A percentile compares a stretch with the other conserved stretches of the same genome.
These are phyloP conservation scores for Columba guinea DNA, from an alignment of 2,797 vertebrate genomes.

Conservation along the genomic window DNA sequence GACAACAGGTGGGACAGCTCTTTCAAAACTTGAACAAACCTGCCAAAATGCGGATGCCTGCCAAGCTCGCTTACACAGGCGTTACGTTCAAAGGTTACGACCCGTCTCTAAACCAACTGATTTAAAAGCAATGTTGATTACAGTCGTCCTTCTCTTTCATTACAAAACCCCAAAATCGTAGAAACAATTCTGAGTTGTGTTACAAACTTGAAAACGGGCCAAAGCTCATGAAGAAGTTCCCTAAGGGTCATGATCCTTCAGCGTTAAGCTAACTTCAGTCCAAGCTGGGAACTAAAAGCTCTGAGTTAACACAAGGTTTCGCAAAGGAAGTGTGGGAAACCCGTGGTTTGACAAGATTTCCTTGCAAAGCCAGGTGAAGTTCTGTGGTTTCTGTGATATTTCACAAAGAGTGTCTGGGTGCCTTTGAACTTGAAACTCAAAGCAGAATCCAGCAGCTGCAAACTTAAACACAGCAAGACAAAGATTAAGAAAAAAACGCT, in stretches of 20 bases:
- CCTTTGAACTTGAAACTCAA: conserved; percentile 44
- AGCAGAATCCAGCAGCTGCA: conserved; percentile 36
- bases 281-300: neutral
- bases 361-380: conserved; percentile 43
- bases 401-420: neutral
- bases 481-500: conserved; percentile 19
- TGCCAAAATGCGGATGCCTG: neutral
- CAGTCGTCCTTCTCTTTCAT: neutral
- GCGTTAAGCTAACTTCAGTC: neutral
- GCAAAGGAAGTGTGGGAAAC: conserved; percentile 5
- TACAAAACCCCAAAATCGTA: neutral
- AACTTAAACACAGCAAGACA: conserved; percentile 24
- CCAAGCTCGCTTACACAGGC: neutral
- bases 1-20: conserved; percentile 27
- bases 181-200: neutral
- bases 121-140: neutral
- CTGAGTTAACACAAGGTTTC: neutral
- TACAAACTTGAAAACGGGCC: neutral
- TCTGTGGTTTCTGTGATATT: conserved; percentile 32
- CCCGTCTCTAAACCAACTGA: neutral
- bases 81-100: neutral
- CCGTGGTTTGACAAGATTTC: neutral
- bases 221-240: neutral
- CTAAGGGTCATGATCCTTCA: neutral
- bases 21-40: neutral